phyloP scores from a whole-genome alignment of 2,113 vertebrate genomes.

The Excalfactoria chinensis region DNA sequence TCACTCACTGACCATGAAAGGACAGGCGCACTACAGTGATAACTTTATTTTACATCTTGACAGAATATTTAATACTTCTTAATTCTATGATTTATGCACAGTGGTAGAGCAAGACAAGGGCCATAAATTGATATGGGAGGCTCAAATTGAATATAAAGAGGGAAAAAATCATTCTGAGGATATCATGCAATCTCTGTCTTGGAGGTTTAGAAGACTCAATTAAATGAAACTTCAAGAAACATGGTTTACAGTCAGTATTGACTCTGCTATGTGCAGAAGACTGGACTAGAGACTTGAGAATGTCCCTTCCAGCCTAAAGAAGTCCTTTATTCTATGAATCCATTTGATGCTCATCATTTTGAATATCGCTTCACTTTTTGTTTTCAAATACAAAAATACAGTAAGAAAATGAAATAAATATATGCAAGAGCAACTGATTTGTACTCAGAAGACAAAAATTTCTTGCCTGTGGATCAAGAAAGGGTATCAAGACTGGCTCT shows the following conservation, averaged over 20 bases:
- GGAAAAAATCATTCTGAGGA: neutral
- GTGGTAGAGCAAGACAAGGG: neutral
- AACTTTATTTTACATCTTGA: neutral
- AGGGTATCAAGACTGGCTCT: neutral
- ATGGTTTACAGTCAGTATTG: neutral
- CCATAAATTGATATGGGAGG: neutral
- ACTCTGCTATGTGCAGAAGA: neutral
- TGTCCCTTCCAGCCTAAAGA: neutral
- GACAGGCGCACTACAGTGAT: neutral
- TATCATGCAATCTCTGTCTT: neutral
- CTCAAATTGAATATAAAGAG: accelerated
- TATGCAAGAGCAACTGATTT: neutral
- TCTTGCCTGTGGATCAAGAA: neutral
- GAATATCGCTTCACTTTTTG: neutral
- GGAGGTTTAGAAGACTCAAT: neutral
- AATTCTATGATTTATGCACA: neutral
- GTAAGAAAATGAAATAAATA: neutral
- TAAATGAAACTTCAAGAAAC: neutral
- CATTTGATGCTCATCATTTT: neutral
- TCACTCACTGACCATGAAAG: neutral
- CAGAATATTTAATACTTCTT: neutral
- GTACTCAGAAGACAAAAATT: neutral
- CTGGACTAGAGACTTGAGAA: neutral
- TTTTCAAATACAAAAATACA: neutral
- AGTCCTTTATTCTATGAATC: neutral